Conservation (phyloP, 2,888 invertebrate genomes). For the Cremastinae sp. region DNA sequence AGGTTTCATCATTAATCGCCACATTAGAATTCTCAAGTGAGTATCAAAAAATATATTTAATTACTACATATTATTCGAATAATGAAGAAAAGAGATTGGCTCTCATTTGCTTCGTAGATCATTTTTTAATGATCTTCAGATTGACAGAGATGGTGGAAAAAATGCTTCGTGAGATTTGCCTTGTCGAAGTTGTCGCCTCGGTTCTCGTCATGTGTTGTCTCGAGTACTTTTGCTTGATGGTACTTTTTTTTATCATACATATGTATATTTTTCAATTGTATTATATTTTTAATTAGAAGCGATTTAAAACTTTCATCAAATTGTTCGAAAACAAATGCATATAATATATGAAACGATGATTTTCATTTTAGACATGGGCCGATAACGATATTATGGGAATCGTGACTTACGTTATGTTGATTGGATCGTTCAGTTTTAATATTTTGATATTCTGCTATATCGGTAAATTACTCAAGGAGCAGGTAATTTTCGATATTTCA, state of each 20-base stretch:
- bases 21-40: constrained; percentile 65
- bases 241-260: constrained; percentile 58
- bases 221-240: constrained; percentile 71
- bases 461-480: constrained; percentile 68
- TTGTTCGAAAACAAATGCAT: too few relatives aligned
- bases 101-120: background rate
- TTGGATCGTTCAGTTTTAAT: too few relatives aligned
- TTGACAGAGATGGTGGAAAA: constrained; percentile 62
- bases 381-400: too few relatives aligned
- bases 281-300: too few relatives aligned
- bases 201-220: constrained; percentile 73
- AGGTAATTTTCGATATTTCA: constrained; percentile 59
- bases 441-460: constrained; percentile 47
- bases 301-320: too few relatives aligned
- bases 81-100: constrained; percentile 62
- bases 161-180: constrained; percentile 68
- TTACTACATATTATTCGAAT: background rate
- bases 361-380: too few relatives aligned
- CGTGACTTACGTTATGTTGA: too few relatives aligned
- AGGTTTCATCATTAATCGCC: constrained; percentile 54
- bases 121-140: background rate
- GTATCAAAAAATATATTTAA: background rate
- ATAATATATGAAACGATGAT: too few relatives aligned
- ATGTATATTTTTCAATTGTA: too few relatives aligned
- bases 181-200: constrained; percentile 73